Evolutionary conservation across 2,797 vertebrate species (phyloP), one percentile per base, ranked within the genome.

Genomic region (Microcaecilia unicolor): DNA sequence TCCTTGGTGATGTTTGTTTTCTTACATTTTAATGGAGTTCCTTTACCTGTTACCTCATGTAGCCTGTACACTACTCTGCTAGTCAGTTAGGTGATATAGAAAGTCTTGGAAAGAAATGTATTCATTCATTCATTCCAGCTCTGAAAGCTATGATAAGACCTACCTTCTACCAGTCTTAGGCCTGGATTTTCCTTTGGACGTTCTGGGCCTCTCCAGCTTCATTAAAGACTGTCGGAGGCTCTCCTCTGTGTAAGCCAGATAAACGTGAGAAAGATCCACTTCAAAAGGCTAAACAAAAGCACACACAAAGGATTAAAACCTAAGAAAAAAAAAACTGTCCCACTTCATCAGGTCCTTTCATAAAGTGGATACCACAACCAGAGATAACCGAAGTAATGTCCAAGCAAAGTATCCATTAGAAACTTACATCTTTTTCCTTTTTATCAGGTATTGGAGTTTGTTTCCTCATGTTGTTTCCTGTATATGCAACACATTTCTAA

Each of bases 381-480:
- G n/a, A n/a, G n/a, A n/a, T n/a, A n/a, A n/a, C n/a, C n/a, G n/a
- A n/a, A n/a, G n/a, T n/a, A n/a, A n/a, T n/a, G n/a, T n/a, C n/a
- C n/a, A 3, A 14, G 14, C 10, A 11, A 9, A 9, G 5, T 5
- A 24, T 18, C 29, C 3, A 1, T 20, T 25, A 18, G 17, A 13
- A 41, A 66, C 92, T 92, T 78, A 97, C 96, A 68, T 98, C 94
- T 79, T 98, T 99, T 65, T 99, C 96, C 59, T 97, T 97, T 69
- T 98, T 96, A 72, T 98, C 96, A 33, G 90, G 84, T 31, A 93
- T 82, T 10, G 96, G 94, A 0, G 90, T 96, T 62, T 98, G 95
- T 59, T 99, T 99, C 64, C 93, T 89, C 95, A 99, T 99, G 33
- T 99, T 99, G 80, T 99, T 99, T 41, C 96, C 96, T 18, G 96